phyloP scores from a whole-genome alignment of 2,113 vertebrate genomes.

The Paracanthobrama guichenoti region DNA sequence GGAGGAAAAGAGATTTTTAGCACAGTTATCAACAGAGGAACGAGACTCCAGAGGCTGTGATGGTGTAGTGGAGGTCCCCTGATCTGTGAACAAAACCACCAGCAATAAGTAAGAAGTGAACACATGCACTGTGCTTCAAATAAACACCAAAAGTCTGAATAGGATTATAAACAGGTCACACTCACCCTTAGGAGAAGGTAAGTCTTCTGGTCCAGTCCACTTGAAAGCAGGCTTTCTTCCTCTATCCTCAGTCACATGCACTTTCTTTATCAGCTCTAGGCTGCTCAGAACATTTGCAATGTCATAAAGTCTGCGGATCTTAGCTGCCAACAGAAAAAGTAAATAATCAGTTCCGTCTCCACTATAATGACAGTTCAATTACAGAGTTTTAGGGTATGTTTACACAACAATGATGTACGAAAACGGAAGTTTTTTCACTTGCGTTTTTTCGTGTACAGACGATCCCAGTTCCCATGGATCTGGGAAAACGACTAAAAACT shows the following conservation, averaged over 20 bases:
- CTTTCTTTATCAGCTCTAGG: conserved; percentile 93
- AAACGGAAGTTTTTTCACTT: too few relatives aligned
- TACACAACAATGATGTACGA: too few relatives aligned
- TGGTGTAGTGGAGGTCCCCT: conserved; percentile 51
- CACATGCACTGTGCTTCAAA: neutral
- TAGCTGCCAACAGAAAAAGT: conserved; percentile 75
- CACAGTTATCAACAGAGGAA: conserved; percentile 82
- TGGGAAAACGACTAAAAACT: too few relatives aligned
- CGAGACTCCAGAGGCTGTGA: conserved; percentile 64
- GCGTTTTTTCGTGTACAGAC: too few relatives aligned
- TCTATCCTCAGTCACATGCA: conserved; percentile 88
- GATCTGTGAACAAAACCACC: conserved; percentile 47
- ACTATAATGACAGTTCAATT: neutral
- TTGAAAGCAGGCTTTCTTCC: conserved; percentile 96
- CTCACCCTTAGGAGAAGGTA: conserved; percentile 75
- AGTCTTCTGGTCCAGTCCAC: conserved; percentile 88
- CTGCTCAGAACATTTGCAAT: conserved; percentile 96
- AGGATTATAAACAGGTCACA: neutral
- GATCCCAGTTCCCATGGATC: too few relatives aligned
- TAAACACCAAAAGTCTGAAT: neutral
- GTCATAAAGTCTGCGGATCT: conserved; percentile 94
- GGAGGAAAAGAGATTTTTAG: conserved; percentile 91
- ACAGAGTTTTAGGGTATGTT: neutral
- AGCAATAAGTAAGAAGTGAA: neutral
- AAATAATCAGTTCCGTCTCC: neutral